A percentile compares a stretch with the other conserved stretches of the same genome.
Conservation (phyloP, 2,888 invertebrate species). For the Pachycephus smyrnensis region DNA sequence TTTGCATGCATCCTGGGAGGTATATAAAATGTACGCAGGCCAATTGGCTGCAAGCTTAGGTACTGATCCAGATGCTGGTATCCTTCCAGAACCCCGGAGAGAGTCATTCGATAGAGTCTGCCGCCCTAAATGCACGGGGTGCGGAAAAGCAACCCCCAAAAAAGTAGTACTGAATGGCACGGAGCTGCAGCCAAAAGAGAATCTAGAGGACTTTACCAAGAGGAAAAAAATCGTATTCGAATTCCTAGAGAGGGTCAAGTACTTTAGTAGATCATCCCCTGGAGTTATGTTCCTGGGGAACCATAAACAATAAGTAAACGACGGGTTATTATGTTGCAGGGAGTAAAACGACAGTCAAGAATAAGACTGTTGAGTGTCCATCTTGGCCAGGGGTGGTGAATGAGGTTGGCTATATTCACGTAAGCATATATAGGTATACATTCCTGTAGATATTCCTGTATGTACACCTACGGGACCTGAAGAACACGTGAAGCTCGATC, state of each 20-base stretch:
- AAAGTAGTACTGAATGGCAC: constrained; percentile 7
- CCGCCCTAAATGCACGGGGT: constrained; percentile 28
- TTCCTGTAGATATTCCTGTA: not conserved
- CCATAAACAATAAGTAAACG: constrained; percentile 52
- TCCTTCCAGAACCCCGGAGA: constrained; percentile 38
- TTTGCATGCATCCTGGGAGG: constrained; percentile 28
- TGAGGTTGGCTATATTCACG: not conserved
- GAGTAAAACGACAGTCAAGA: constrained; percentile 16
- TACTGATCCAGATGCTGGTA: not conserved
- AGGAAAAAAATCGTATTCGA: not conserved
- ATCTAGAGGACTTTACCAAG: constrained; percentile 4
- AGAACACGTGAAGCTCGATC: constrained; percentile 43
- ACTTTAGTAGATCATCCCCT: constrained; percentile 8
- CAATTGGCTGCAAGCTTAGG: not conserved
- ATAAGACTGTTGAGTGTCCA: constrained; percentile 1
- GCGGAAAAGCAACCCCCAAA: constrained; percentile 14
- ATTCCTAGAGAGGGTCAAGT: not conserved
- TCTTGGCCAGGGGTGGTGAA: not conserved
- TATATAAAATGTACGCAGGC: constrained; percentile 7
- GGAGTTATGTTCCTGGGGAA: constrained; percentile 22
- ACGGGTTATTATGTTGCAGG: constrained; percentile 46
- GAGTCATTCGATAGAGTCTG: constrained; percentile 40
- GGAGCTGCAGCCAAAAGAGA: constrained; percentile 8
- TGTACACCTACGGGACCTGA: not conserved
- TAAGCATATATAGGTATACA: not conserved